These are phyloP conservation scores for Rhombomys opimus DNA, from an alignment of 2,113 vertebrate species.

Conservation along the genomic window DNA sequence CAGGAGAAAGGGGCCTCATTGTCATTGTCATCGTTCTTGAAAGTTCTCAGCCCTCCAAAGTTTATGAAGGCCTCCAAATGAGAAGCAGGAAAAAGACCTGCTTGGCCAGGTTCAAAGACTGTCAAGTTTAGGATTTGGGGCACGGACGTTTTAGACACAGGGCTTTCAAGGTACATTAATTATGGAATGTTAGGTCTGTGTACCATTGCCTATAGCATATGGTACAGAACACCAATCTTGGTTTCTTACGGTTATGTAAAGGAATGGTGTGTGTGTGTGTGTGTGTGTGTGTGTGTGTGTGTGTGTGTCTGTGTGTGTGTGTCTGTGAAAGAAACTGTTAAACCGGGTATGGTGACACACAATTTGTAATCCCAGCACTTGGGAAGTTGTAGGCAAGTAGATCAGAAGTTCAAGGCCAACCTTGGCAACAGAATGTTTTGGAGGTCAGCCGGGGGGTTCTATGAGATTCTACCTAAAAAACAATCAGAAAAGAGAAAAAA, in stretches of 20 bases:
- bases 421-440: neutral
- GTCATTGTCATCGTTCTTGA: neutral
- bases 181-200: neutral
- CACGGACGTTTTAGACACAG: neutral
- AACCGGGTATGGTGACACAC: neutral
- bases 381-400: neutral
- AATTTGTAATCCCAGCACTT: neutral
- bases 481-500: neutral
- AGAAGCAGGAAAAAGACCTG: neutral
- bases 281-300: neutral
- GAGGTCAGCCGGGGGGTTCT: neutral
- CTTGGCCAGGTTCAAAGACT: neutral
- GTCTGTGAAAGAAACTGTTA: neutral
- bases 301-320: neutral
- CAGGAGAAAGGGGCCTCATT: neutral
- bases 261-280: neutral
- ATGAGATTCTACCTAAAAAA: neutral
- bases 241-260: conserved; percentile 48
- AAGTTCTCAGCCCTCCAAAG: neutral
- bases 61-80: neutral
- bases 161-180: conserved; percentile 6
- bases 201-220: neutral
- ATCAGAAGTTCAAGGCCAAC: neutral
- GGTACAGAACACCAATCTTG: neutral
- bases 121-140: neutral